Evolutionary conservation across 2,888 invertebrate species (phyloP).

Genomic region (Cryptophagus acutangulus): DNA sequence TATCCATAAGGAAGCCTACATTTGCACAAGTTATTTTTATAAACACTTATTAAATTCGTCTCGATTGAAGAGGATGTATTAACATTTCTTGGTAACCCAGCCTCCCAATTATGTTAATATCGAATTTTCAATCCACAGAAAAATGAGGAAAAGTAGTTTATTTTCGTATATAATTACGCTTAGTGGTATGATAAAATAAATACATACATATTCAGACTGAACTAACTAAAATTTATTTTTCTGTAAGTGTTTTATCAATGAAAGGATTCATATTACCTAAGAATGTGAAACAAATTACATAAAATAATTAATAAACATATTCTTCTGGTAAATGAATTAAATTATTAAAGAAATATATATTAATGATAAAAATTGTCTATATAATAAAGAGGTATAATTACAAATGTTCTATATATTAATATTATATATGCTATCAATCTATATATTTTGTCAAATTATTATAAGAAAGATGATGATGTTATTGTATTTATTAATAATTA

Average conservation of each 20-base stretch:
- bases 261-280: too few species aligned
- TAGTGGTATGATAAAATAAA: too few species aligned
- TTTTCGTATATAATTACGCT: conserved; percentile 13
- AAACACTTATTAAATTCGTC: background rate
- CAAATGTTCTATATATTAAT: conserved; percentile 36
- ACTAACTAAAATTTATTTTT: background rate
- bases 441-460: conserved; percentile 47
- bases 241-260: conserved; percentile 1
- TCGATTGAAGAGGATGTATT: too few species aligned
- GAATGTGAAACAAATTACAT: conserved; percentile 11
- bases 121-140: background rate
- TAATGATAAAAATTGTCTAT: conserved; percentile 14
- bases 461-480: conserved; percentile 28
- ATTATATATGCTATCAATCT: conserved; percentile 33
- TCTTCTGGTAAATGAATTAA: conserved; percentile 13
- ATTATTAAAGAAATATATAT: conserved; percentile 13
- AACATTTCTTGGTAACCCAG: conserved; percentile 41
- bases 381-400: conserved; percentile 37
- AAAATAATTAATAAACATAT: conserved; percentile 12
- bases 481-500: conserved; percentile 32
- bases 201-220: conserved; percentile 24
- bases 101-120: conserved; percentile 40
- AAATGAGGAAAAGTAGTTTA: background rate
- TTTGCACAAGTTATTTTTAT: conserved; percentile 10
- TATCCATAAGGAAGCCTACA: background rate